These are phyloP conservation scores for Dreissena rostriformis DNA, from an alignment of 1,140 invertebrate species.

Conservation along the genomic window DNA sequence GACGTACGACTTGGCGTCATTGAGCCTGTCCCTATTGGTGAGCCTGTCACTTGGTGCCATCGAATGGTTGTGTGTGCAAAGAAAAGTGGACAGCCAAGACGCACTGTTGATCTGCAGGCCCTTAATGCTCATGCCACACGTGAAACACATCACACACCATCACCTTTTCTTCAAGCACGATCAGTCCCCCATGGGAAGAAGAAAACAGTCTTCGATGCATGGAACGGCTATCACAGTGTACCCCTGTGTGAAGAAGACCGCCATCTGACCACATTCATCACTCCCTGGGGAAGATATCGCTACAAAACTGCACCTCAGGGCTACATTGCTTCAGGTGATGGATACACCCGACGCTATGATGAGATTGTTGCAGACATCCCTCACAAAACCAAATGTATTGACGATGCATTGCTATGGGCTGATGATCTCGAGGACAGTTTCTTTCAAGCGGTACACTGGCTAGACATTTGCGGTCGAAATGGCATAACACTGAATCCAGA, in stretches of 20 bases:
- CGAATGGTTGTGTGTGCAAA: constrained; percentile 48
- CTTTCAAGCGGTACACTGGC: constrained; percentile 46
- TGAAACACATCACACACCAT: background rate
- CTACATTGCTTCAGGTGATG: constrained; percentile 54
- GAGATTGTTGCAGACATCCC: constrained; percentile 55
- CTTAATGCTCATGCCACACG: constrained; percentile 20
- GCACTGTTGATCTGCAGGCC: constrained; percentile 22
- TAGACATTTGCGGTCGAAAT: constrained; percentile 59
- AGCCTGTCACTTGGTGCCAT: constrained; percentile 47
- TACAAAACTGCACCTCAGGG: constrained; percentile 56
- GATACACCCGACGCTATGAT: constrained; percentile 52
- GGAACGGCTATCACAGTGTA: constrained; percentile 24
- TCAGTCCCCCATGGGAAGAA: constrained; percentile 32
- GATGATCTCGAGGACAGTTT: constrained; percentile 21
- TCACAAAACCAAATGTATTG: constrained; percentile 59
- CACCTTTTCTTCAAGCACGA: background rate
- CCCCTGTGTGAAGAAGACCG: constrained; percentile 36
- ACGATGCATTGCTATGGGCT: constrained; percentile 58
- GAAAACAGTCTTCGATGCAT: constrained; percentile 31
- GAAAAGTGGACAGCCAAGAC: constrained; percentile 23
- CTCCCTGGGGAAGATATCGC: constrained; percentile 55
- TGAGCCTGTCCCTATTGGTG: constrained; percentile 20
- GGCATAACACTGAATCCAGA: constrained; percentile 70
- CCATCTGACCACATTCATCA: constrained; percentile 63
- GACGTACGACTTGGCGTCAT: constrained; percentile 11